Conservation (phyloP, 2,113 vertebrate genomes). For the Sinocyclocheilus anophthalmus region DNA sequence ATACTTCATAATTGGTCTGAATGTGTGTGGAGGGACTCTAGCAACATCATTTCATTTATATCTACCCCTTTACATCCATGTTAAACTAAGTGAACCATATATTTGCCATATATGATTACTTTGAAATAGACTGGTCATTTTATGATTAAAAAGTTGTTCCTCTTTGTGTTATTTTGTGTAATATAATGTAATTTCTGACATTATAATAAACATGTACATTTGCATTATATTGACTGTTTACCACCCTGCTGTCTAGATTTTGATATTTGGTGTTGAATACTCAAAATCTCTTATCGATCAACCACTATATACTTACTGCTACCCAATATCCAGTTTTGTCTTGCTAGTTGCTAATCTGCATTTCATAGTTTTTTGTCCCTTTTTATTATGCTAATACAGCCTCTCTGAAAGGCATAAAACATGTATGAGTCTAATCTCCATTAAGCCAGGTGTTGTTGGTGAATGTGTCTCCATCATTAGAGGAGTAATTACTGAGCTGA, state of each 20-base stretch:
- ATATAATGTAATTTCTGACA: neutral
- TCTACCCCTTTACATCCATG: neutral
- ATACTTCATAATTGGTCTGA: neutral
- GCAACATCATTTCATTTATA: neutral
- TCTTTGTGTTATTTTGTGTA: neutral
- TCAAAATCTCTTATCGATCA: neutral
- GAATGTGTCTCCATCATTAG: conserved; percentile 27
- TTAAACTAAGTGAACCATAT: neutral
- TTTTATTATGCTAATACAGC: conserved; percentile 24
- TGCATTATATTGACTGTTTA: neutral
- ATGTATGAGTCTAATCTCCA: conserved; percentile 31
- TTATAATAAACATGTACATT: neutral
- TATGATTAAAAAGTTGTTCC: neutral
- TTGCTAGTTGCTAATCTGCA: conserved; percentile 42
- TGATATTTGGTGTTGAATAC: neutral
- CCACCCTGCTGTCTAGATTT: neutral
- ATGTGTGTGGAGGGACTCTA: neutral
- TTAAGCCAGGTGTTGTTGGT: conserved; percentile 4
- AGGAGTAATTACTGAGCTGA: conserved; percentile 35
- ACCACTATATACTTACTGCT: neutral
- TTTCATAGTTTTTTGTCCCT: conserved; percentile 26
- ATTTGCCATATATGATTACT: neutral
- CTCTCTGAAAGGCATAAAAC: conserved; percentile 14
- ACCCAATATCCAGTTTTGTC: neutral
- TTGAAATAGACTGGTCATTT: neutral